Conservation (phyloP, 2,797 vertebrate species). For the Helostoma temminkii region DNA sequence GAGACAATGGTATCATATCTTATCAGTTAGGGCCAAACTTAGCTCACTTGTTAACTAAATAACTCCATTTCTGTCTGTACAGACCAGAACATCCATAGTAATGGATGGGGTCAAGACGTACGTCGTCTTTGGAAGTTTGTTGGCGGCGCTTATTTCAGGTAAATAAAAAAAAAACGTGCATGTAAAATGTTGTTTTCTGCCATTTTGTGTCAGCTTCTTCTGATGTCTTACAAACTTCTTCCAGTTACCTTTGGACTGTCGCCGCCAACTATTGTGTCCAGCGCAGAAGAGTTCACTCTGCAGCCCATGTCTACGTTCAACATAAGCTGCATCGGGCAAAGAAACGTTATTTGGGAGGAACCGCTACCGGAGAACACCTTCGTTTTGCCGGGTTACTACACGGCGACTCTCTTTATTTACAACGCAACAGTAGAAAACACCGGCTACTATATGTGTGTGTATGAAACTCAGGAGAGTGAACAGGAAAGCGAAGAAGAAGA, state of each 20-base stretch:
- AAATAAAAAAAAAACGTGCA: slow-evolving; percentile 10
- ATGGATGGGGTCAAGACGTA: slow-evolving; percentile 85
- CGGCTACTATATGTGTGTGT: slow-evolving; percentile 87
- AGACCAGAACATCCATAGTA: slow-evolving; percentile 75
- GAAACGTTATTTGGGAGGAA: slow-evolving; percentile 87
- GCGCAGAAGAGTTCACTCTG: slow-evolving; percentile 84
- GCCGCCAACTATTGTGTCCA: slow-evolving; percentile 87
- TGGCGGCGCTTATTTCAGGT: slow-evolving; percentile 79
- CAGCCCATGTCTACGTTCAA: slow-evolving; percentile 87
- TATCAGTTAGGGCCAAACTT: not conserved
- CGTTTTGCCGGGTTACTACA: slow-evolving; percentile 85
- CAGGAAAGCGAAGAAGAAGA: slow-evolving; percentile 8
- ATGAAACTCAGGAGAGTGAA: slow-evolving; percentile 58
- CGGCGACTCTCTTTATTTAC: slow-evolving; percentile 87
- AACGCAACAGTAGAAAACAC: slow-evolving; percentile 87
- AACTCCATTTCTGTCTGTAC: slow-evolving; percentile 45
- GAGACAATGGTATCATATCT: slow-evolving; percentile 11
- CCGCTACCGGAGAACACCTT: slow-evolving; percentile 83
- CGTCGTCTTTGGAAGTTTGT: slow-evolving; percentile 84
- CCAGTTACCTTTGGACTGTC: slow-evolving; percentile 76
- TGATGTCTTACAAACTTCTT: slow-evolving; percentile 11
- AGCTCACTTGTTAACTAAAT: slow-evolving; percentile 16
- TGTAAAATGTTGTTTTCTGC: not conserved
- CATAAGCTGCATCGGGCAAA: slow-evolving; percentile 90
- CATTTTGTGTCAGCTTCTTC: not conserved